Conservation (phyloP, 1,140 invertebrate genomes). For the Protaetia brevitarsis region DNA sequence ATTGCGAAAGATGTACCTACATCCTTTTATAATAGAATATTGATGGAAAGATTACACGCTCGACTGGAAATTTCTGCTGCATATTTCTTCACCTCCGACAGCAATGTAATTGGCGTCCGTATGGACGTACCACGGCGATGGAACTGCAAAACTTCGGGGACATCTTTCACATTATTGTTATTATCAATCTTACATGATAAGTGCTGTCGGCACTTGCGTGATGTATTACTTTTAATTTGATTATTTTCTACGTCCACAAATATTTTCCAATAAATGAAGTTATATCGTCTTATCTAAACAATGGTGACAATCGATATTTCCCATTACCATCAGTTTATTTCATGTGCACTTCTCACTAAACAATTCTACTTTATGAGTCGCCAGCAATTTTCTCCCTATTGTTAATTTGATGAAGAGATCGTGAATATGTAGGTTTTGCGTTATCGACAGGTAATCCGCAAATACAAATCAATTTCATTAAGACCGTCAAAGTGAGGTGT, state of each 20-base stretch:
- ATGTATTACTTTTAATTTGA: slow-evolving; percentile 8
- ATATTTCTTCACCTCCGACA: neutral
- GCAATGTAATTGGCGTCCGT: neutral
- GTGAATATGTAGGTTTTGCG: neutral
- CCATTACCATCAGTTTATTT: neutral
- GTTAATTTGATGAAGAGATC: neutral
- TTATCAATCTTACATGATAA: neutral
- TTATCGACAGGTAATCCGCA: neutral
- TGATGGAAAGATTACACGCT: neutral
- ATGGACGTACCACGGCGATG: neutral
- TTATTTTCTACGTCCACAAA: neutral
- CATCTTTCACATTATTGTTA: slow-evolving; percentile 1
- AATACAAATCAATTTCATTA: too few relatives aligned
- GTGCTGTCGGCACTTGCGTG: neutral
- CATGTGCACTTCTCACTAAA: neutral
- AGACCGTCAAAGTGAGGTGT: too few relatives aligned
- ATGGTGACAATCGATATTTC: neutral
- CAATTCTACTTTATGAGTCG: neutral
- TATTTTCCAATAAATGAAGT: slow-evolving; percentile 7
- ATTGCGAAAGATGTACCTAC: too few relatives aligned
- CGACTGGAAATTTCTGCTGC: neutral
- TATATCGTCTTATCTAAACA: slow-evolving; percentile 1
- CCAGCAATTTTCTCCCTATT: neutral
- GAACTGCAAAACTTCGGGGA: neutral
- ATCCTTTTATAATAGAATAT: neutral